Conservation (phyloP, 2,888 invertebrate species). For the Acanthopleura granulata region DNA sequence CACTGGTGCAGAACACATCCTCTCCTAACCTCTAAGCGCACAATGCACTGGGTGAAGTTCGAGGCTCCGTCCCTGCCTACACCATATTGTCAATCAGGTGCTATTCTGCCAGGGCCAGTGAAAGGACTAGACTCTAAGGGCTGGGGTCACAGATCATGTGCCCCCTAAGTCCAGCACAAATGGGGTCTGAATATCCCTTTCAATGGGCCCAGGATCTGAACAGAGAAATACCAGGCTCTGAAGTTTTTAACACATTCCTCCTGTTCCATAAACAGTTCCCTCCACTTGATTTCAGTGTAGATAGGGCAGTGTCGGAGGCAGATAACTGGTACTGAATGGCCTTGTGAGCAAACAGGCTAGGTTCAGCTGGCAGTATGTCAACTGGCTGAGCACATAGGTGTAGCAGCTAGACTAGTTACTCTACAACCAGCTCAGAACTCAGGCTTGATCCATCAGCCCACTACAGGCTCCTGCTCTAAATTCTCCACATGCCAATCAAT, state of each 20-base stretch:
- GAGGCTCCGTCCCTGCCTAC: not conserved
- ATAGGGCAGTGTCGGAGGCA: not conserved
- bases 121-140: too few species aligned
- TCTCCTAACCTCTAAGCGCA: not conserved
- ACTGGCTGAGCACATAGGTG: not conserved
- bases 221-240: too few species aligned
- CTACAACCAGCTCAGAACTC: not conserved
- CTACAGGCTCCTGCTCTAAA: not conserved
- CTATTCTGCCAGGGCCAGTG: too few species aligned
- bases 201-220: too few species aligned
- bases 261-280: too few species aligned
- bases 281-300: too few species aligned
- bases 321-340: conserved; percentile 5
- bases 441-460: not conserved
- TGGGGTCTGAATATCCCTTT: too few species aligned
- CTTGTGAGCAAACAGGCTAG: not conserved
- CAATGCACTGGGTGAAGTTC: not conserved
- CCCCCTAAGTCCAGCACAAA: too few species aligned
- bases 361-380: conserved; percentile 10
- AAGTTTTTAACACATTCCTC: too few species aligned
- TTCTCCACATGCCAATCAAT: not conserved
- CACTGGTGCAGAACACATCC: too few species aligned
- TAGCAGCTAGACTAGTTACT: not conserved
- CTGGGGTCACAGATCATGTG: too few species aligned
- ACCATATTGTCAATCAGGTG: not conserved